Conservation (phyloP, 2,888 invertebrate species). For the Mesorhabditis spiculigera region DNA sequence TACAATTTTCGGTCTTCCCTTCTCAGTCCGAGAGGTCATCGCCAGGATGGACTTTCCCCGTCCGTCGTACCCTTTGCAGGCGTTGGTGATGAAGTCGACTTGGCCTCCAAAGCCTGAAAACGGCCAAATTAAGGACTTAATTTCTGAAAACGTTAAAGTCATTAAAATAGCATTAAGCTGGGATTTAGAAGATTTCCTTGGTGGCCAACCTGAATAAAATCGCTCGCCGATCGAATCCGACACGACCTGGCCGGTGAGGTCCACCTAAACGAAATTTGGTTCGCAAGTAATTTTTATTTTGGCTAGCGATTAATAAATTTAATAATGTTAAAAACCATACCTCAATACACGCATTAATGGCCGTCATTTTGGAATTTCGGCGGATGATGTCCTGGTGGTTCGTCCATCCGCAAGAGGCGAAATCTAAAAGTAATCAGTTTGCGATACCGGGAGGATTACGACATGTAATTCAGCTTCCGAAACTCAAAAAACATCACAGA, state of each 20-base stretch:
- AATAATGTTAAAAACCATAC: not conserved
- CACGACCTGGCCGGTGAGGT: conserved; percentile 86
- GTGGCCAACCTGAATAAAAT: conserved; percentile 66
- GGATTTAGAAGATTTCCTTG: not conserved
- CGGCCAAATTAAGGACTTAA: not conserved
- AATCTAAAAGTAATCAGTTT: conserved; percentile 19
- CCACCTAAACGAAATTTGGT: conserved; percentile 64
- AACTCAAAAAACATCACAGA: too few relatives aligned
- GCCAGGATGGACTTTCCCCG: conserved; percentile 81
- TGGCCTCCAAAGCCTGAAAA: conserved; percentile 78
- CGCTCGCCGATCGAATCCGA: conserved; percentile 84
- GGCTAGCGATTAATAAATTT: too few relatives aligned
- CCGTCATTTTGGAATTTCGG: conserved; percentile 74
- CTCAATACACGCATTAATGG: conserved; percentile 93
- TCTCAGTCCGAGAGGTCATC: conserved; percentile 75
- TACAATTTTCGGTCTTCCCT: conserved; percentile 79
- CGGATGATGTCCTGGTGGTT: conserved; percentile 65
- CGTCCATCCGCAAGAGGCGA: conserved; percentile 33
- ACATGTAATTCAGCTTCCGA: too few relatives aligned
- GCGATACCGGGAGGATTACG: too few relatives aligned
- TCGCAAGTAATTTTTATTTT: too few relatives aligned
- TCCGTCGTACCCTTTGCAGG: conserved; percentile 79
- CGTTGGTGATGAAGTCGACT: conserved; percentile 87
- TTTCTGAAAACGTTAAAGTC: not conserved
- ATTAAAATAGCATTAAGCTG: not conserved